Evolutionary conservation across 2,888 invertebrate species (phyloP).

Genomic region (Microctonus brassicae): DNA sequence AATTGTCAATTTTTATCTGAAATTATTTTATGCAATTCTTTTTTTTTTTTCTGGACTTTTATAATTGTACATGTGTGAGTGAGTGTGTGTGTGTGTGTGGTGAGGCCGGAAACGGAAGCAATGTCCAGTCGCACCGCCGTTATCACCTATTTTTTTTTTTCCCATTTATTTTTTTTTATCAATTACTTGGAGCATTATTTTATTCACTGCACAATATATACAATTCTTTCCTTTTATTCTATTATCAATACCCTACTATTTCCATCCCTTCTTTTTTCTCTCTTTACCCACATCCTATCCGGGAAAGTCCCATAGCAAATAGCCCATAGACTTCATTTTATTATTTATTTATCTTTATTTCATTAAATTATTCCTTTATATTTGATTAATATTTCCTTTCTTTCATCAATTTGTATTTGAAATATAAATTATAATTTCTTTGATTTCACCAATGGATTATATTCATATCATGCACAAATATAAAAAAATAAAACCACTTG

Average conservation of each 20-base stretch:
- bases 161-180: conserved; percentile 48
- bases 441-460: not conserved
- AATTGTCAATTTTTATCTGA: conserved; percentile 7
- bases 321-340: conserved; percentile 5
- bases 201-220: conserved; percentile 23
- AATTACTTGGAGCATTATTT: conserved; percentile 45
- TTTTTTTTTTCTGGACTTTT: not conserved
- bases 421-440: not conserved
- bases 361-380: not conserved
- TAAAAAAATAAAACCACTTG: conserved; percentile 14
- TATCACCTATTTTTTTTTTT: conserved; percentile 39
- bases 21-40: not conserved
- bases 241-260: not conserved
- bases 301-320: conserved; percentile 35
- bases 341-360: not conserved
- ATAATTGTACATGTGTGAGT: not conserved
- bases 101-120: conserved; percentile 53
- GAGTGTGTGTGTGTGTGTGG: not conserved
- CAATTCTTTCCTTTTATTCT: not conserved
- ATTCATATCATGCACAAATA: not conserved
- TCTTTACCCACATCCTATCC: conserved; percentile 44
- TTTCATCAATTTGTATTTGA: not conserved
- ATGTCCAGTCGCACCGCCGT: conserved; percentile 46
- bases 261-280: not conserved
- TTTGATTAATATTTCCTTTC: not conserved